Evolutionary conservation across 2,113 vertebrate genomes (phyloP).

Genomic region (Protomyctophum bolini): DNA sequence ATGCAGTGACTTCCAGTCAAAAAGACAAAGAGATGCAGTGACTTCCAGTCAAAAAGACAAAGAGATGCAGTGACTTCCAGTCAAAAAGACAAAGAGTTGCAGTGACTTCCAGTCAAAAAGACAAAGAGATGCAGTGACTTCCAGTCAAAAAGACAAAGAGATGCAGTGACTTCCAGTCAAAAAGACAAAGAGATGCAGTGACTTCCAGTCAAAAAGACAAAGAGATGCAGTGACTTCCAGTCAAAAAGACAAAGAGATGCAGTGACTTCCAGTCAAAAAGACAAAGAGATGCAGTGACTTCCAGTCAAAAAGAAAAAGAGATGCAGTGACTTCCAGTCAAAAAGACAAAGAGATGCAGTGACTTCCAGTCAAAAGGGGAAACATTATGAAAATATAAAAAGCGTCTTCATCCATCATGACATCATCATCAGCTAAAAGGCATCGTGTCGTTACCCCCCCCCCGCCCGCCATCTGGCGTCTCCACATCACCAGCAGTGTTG

Average conservation of each 20-base stretch:
- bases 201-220: slow-evolving; percentile 59
- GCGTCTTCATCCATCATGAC: slow-evolving; percentile 54
- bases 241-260: slow-evolving; percentile 51
- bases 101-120: no score
- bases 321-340: no score
- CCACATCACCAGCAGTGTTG: no score
- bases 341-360: slow-evolving; percentile 42
- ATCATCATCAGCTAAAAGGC: slow-evolving; percentile 31
- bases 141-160: slow-evolving; percentile 54
- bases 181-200: slow-evolving; percentile 45
- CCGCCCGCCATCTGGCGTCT: no score
- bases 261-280: no score
- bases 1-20: no score
- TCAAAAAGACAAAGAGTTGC: slow-evolving; percentile 51
- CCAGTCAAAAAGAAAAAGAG: slow-evolving; percentile 53
- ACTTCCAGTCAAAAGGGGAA: slow-evolving; percentile 42
- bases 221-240: no score
- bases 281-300: slow-evolving; percentile 41
- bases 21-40: slow-evolving; percentile 45
- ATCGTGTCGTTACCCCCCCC: no score
- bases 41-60: slow-evolving; percentile 59
- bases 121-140: slow-evolving; percentile 41
- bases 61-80: no score
- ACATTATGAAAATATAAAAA: slow-evolving; percentile 34
- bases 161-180: no score